Base-by-base conservation (phyloP, 2,888 invertebrate species). In the Notodonta dromedarius region DNA sequence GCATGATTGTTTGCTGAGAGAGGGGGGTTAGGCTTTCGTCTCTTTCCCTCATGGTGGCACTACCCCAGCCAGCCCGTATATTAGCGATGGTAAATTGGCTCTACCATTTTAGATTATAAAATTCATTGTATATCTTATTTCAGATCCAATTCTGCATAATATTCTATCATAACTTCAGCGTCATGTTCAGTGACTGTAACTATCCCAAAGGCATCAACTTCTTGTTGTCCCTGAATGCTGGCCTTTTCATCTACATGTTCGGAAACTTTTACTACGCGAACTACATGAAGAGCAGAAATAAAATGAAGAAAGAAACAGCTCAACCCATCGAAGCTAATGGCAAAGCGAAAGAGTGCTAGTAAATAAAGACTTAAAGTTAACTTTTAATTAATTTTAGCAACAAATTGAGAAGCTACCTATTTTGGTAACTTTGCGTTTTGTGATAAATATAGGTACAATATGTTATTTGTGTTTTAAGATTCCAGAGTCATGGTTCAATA, bases 241-340 rank as follows among this genome's bases (percentile, higher is more conserved):
- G 94, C 0, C 90, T 96, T 7, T 97, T 97, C 86, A 92, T 97
- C 4, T 97, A 97, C 78, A 95, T 97, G 91, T 97, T 97, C 78
- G 95, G 96, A 52, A 95, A 96, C 70, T 97, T 97, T 84, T 97
- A 97, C 84, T 91, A 95, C 57, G 93, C 92, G 63, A 96, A 94
- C 71, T 97, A 97, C 82, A 83, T 94, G 11, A 94, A 94, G 61
- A 76, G 32, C 44, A 76, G 58, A 35, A 79, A 69, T 9, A 39
- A 24, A 24, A 7, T 11, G 1, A 44, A 7, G 24, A 13, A 16
- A 6, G 12, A 42, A 70, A 60, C 16, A 59, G 48, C 56, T 16
- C 54, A 61, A 12, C 56, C n/a, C 50, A 5, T 16, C 0, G 60
- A 65, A 13, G 12, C 39, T 9, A 63, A 62, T 16, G 32, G 40